phyloP scores from a whole-genome alignment of 2,888 invertebrate genomes.

The Stramonita haemastoma region DNA sequence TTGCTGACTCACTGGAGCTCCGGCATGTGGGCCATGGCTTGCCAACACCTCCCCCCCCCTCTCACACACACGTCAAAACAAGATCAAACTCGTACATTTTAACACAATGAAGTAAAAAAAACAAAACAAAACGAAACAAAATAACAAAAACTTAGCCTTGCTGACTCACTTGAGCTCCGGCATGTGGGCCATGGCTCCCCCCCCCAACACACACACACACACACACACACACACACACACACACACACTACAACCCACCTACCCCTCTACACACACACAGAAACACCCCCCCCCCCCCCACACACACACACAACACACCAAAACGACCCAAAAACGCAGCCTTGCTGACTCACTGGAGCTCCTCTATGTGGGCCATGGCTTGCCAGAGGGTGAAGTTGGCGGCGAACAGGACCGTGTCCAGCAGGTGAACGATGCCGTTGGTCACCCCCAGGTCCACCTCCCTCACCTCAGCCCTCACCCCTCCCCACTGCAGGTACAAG shows the following conservation, averaged over 20 bases:
- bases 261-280: neutral
- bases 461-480: slow-evolving; percentile 56
- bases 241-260: neutral
- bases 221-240: neutral
- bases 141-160: too few relatives aligned
- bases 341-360: slow-evolving; percentile 55
- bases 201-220: neutral
- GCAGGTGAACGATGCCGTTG: slow-evolving; percentile 68
- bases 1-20: too few relatives aligned
- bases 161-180: too few relatives aligned
- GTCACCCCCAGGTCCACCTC: slow-evolving; percentile 65
- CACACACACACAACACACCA: neutral
- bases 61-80: too few relatives aligned
- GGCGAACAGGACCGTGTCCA: slow-evolving; percentile 62
- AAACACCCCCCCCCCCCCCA: neutral
- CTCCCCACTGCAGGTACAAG: slow-evolving; percentile 60
- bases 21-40: too few relatives aligned
- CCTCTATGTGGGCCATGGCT: slow-evolving; percentile 60
- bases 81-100: too few relatives aligned
- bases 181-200: too few relatives aligned
- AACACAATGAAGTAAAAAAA: too few relatives aligned
- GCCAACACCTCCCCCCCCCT: too few relatives aligned
- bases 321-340: neutral
- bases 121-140: too few relatives aligned
- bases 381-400: slow-evolving; percentile 67